Evolutionary conservation across 1,140 invertebrate species (phyloP).

Genomic region (Aplysia californica): DNA sequence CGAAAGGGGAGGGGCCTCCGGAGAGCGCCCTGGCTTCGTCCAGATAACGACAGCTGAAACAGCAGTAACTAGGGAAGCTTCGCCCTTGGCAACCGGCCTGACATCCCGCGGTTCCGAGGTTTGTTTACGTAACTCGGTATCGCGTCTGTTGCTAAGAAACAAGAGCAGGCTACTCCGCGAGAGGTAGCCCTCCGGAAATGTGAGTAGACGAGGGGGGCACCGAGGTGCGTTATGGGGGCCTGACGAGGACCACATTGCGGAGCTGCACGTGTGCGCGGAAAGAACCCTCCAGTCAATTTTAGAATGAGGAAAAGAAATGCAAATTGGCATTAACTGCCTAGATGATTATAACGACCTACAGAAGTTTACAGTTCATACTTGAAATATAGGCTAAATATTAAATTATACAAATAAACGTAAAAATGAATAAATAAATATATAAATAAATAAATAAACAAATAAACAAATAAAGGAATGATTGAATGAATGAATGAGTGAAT

Average conservation of each 20-base stretch:
- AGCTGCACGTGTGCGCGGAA: not conserved
- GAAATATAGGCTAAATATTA: no score
- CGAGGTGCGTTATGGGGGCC: not conserved
- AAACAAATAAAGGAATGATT: no score
- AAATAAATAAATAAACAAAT: no score
- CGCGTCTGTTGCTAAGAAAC: slow-evolving; percentile 27
- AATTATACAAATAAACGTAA: no score
- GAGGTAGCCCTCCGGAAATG: slow-evolving; percentile 9
- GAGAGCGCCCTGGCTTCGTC: not conserved
- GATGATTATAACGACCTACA: no score
- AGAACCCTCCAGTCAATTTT: not conserved
- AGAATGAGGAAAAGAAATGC: not conserved
- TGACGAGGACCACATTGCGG: not conserved
- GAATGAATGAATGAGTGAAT: no score
- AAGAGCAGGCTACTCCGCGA: slow-evolving; percentile 19
- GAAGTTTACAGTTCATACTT: no score
- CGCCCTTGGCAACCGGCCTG: slow-evolving; percentile 19
- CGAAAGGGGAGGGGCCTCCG: no score
- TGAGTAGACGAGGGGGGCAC: not conserved
- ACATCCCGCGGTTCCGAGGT: slow-evolving; percentile 11
- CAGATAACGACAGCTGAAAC: slow-evolving; percentile 13
- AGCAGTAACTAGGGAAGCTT: slow-evolving; percentile 23
- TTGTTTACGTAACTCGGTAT: slow-evolving; percentile 27
- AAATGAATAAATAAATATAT: no score
- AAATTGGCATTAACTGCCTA: not conserved